Evolutionary conservation across 2,888 invertebrate species (phyloP).

Genomic region (Pristionchus fissidentatus): DNA sequence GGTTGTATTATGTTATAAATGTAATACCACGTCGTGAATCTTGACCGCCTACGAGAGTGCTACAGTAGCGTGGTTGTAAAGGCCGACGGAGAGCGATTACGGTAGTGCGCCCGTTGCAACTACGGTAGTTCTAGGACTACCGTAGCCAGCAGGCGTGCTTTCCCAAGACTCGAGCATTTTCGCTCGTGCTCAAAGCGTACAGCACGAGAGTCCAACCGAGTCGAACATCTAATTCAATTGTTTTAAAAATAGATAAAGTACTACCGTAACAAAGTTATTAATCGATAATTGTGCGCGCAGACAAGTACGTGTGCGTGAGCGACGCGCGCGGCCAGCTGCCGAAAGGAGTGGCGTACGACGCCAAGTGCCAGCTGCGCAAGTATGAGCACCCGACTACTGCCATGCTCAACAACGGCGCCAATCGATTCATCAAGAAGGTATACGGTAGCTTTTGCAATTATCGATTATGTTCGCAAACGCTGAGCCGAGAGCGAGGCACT

Average conservation of each 20-base stretch:
- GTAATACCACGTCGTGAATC: conserved; percentile 50
- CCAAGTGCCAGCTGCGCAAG: conserved; percentile 50
- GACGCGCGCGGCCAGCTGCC: neutral
- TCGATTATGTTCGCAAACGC: too few species aligned
- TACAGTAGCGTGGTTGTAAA: conserved; percentile 44
- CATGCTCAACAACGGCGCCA: conserved; percentile 18
- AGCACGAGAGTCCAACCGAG: too few species aligned
- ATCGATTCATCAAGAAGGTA: conserved; percentile 53
- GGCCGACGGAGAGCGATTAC: conserved; percentile 47
- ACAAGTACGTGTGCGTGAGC: conserved; percentile 23
- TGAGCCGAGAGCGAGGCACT: too few species aligned
- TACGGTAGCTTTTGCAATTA: neutral
- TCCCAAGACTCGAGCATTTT: too few species aligned
- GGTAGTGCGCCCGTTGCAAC: too few species aligned
- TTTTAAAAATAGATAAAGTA: neutral
- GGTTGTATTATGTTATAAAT: too few species aligned
- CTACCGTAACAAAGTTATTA: neutral
- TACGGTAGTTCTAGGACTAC: too few species aligned
- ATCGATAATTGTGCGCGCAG: neutral
- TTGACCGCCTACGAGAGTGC: conserved; percentile 43
- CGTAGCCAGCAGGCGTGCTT: too few species aligned
- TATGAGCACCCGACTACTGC: conserved; percentile 52
- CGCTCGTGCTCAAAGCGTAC: too few species aligned
- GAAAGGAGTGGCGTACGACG: conserved; percentile 29
- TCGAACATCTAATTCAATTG: neutral